Evolutionary conservation across 1,140 invertebrate genomes (phyloP), one percentile per base, ranked within the genome.

Genomic region (Dinoponera quadriceps): DNA sequence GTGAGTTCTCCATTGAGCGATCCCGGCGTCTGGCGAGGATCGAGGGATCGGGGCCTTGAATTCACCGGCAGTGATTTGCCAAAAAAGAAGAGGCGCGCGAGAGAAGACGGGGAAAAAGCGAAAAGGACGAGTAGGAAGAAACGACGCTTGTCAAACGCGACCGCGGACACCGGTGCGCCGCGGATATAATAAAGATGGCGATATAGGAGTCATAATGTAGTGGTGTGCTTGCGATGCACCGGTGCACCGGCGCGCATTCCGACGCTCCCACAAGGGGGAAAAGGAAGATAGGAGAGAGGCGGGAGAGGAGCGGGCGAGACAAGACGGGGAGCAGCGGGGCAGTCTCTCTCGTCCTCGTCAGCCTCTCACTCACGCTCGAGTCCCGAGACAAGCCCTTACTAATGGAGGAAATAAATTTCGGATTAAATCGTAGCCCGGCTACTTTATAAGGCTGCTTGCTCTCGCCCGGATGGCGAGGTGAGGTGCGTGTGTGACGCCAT

Each of bases 371-470:
- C 92, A 93, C 91, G 88, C 90, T 92, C 90, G 88, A 74, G 86
- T 89, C 85, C 85, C 92, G 90, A 92, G 93, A 94, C 93, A 94
- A 94, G 93, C 93, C 93, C 93, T 94, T 94, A 94, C 93, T 94
- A 94, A 94, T 94, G 93, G 93, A 94, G 92, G 90, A 93, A 93
- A 94, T 94, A 94, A 94, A 94, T 94, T 94, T 93, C 90, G 94
- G 93, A 94, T 94, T 94, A 94, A 94, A 94, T 94, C 93, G 94
- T 94, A 93, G 91, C 91, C 88, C 83, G 91, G 92, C 94, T 94
- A 94, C 94, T 94, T 94, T 94, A 94, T 93, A 92, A 92, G 90
- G 91, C 90, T 91, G 91, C 90, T 89, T 82, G 85, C 83, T 87
- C 84, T 87, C 82, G 77, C 72, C 63, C 72, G 81, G 75, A 88